Evolutionary conservation across 2,888 invertebrate genomes (phyloP), one percentile per base, ranked within the genome.

Genomic region (Nephrocerus scutellatus): DNA sequence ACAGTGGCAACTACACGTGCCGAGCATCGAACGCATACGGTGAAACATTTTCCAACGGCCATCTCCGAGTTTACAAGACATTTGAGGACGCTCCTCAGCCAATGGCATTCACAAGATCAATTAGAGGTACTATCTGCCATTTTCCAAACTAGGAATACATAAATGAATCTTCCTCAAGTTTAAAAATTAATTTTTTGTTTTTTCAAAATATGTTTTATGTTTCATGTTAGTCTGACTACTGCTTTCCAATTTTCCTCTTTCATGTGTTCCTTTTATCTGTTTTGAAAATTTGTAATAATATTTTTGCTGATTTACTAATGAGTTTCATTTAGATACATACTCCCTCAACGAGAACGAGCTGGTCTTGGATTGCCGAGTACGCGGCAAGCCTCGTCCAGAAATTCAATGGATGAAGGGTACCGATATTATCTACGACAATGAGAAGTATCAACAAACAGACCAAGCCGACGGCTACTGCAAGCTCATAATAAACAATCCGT

Each of bases 1-100:
- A 89, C 65, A 77, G 80, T 5, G 90, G 84, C 8, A 82, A 84
- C 56, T 90, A 88, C 57, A 76, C 78, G 4, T 90, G 90, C 57
- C 73, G 81, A 3, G 88, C 84, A 6, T 75, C 73, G 50, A 90
- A 89, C 60, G 74, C 76, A 36, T 77, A 83, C 52, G 89, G 90
- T 13, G 75, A 78, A 39, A 71, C 77, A 2, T 73, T 74, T 10
- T 80, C 82, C 3, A 76, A 80, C n/a, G 82, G 85, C 3, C 77
- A 76, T 41, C 66, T 90, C 15, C 79, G 80, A 56, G 81, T 88
- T 15, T 82, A 80, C 56, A 81, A 84, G 33, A 77, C 79, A 49
- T 81, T 80, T 53, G 82, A 84, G 60, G 74, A 80, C 4, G 72
- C 77, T 6, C 75, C 81, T 0, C 74, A 79, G 46, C 77, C 82